phyloP scores from a whole-genome alignment of 2,113 vertebrate species.

The Phycodurus eques region DNA sequence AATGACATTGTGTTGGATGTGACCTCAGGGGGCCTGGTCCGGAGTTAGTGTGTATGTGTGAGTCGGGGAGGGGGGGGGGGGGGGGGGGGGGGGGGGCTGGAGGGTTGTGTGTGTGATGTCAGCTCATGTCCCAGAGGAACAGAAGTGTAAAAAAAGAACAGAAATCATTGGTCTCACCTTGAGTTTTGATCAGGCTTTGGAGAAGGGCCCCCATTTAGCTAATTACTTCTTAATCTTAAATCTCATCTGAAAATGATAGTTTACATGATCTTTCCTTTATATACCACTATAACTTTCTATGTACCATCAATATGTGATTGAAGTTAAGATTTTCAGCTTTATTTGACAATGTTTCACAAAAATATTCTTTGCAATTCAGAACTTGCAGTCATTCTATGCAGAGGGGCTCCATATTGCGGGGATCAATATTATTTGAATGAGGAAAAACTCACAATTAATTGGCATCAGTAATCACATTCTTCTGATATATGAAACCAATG shows the following conservation, averaged over 20 bases:
- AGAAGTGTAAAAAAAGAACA: slow-evolving; percentile 19
- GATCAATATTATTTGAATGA: too few species aligned
- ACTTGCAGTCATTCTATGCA: neutral
- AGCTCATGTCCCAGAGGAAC: slow-evolving; percentile 50
- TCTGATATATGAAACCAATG: too few species aligned
- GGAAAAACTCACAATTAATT: too few species aligned
- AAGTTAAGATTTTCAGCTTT: too few species aligned
- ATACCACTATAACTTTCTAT: neutral
- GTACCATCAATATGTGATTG: neutral
- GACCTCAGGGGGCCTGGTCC: slow-evolving; percentile 53
- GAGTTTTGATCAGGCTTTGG: slow-evolving; percentile 35
- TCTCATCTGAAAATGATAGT: neutral
- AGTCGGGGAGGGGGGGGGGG: slow-evolving; percentile 21
- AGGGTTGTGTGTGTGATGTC: slow-evolving; percentile 36
- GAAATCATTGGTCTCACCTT: slow-evolving; percentile 22
- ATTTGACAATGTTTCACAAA: too few species aligned
- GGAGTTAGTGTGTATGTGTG: slow-evolving; percentile 23
- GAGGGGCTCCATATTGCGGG: too few species aligned
- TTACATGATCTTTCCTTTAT: neutral
- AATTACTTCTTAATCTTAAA: neutral
- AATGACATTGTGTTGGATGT: slow-evolving; percentile 68
- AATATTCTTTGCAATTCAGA: too few species aligned
- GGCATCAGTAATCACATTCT: too few species aligned
- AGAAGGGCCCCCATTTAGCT: slow-evolving; percentile 23
- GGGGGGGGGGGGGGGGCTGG: slow-evolving; percentile 9